A percentile compares a stretch with the other conserved stretches of the same genome.
These are phyloP conservation scores for Acleris holmiana DNA, from an alignment of 2,888 invertebrate species.

Conservation along the genomic window DNA sequence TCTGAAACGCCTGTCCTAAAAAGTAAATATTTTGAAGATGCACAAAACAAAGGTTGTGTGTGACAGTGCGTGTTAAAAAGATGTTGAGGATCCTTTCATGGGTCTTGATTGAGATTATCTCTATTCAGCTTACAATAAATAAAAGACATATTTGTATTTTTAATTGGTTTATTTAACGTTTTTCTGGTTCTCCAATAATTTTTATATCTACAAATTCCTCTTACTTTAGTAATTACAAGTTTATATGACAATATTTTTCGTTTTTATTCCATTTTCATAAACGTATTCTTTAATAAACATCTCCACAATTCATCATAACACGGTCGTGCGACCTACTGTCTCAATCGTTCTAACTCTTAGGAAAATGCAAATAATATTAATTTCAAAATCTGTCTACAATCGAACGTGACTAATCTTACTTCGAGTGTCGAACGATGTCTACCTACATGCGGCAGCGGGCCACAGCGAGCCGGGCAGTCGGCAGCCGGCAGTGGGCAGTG, in stretches of 20 bases:
- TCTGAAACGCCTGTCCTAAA: too few species aligned
- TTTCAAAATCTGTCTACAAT: constrained; percentile 81
- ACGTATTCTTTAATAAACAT: constrained; percentile 83
- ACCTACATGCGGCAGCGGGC: constrained; percentile 61
- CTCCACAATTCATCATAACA: constrained; percentile 82
- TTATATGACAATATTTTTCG: constrained; percentile 83
- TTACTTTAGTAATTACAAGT: constrained; percentile 84
- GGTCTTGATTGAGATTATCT: too few species aligned
- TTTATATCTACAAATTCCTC: constrained; percentile 62
- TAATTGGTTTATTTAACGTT: constrained; percentile 84
- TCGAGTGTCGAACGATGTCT: constrained; percentile 74
- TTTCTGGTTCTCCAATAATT: constrained; percentile 81
- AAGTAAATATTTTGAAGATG: too few species aligned
- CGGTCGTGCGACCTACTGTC: constrained; percentile 83
- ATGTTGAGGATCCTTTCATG: too few species aligned
- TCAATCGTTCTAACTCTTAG: constrained; percentile 83
- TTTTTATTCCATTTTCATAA: constrained; percentile 83
- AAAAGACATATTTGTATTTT: constrained; percentile 74
- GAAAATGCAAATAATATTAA: constrained; percentile 83
- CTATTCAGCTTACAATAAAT: constrained; percentile 45
- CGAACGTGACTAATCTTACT: constrained; percentile 81
- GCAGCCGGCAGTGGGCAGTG: constrained; percentile 31
- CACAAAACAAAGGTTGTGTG: too few species aligned
- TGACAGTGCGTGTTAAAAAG: too few species aligned
- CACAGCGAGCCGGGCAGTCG: constrained; percentile 40